Evolutionary conservation across 2,888 invertebrate species (phyloP).

Genomic region (Mantis religiosa): DNA sequence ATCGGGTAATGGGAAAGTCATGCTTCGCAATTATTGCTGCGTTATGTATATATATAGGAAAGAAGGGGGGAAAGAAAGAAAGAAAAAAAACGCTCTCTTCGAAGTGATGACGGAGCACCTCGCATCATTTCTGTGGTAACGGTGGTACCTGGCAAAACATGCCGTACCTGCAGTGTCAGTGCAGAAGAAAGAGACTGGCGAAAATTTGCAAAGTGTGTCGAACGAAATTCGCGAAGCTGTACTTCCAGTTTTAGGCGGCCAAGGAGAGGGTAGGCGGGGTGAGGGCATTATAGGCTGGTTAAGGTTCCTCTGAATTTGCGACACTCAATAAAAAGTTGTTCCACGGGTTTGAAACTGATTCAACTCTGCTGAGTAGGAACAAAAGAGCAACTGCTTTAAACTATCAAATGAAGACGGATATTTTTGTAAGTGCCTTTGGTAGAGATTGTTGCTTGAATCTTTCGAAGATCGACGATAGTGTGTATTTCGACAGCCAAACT

Average conservation of each 20-base stretch:
- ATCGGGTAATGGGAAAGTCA: neutral
- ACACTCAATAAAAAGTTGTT: constrained; percentile 60
- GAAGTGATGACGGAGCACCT: neutral
- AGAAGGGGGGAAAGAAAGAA: neutral
- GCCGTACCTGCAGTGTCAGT: neutral
- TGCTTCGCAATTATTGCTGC: neutral
- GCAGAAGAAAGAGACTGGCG: neutral
- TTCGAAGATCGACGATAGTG: neutral
- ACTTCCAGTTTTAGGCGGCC: constrained; percentile 30
- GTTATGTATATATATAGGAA: neutral
- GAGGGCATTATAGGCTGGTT: constrained; percentile 26
- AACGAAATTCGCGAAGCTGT: constrained; percentile 26
- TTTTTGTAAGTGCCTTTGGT: constrained; percentile 1
- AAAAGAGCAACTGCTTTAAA: constrained; percentile 27
- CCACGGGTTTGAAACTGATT: constrained; percentile 49
- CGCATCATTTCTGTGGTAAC: neutral
- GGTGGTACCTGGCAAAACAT: neutral
- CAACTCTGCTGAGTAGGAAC: constrained; percentile 21
- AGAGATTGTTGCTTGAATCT: neutral
- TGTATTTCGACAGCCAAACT: neutral
- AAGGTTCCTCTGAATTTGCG: constrained; percentile 59
- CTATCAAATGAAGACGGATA: constrained; percentile 22
- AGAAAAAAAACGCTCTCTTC: neutral
- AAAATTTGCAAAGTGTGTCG: constrained; percentile 8
- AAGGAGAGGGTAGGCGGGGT: constrained; percentile 32